Evolutionary conservation across 2,888 invertebrate genomes (phyloP).

Genomic region (Smittia aterrima): DNA sequence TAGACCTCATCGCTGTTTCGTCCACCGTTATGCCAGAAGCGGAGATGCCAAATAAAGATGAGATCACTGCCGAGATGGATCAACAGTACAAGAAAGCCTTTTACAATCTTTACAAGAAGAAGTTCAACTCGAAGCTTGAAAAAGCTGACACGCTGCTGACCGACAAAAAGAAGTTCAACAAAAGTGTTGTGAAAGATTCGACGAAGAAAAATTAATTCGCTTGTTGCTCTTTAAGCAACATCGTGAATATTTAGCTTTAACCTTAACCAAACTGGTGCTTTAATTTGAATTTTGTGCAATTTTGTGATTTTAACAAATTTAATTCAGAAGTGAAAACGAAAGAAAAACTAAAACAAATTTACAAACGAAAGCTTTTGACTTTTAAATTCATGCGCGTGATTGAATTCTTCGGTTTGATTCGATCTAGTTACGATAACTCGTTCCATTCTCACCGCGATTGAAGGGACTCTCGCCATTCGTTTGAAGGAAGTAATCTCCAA

Average conservation of each 20-base stretch:
- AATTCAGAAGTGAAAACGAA: no score
- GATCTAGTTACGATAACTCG: neutral
- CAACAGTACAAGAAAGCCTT: slow-evolving; percentile 36
- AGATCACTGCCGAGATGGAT: slow-evolving; percentile 35
- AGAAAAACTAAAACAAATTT: no score
- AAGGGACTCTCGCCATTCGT: neutral
- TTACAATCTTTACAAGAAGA: slow-evolving; percentile 29
- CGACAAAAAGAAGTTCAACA: slow-evolving; percentile 35
- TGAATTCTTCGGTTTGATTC: no score
- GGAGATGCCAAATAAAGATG: slow-evolving; percentile 33
- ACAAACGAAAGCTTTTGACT: no score
- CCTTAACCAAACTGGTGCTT: no score
- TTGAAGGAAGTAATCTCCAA: slow-evolving; percentile 31
- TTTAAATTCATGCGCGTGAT: no score
- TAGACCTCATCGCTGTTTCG: slow-evolving; percentile 30
- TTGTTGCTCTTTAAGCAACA: no score
- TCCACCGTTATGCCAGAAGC: slow-evolving; percentile 33
- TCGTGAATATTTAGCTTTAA: no score
- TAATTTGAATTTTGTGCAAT: no score
- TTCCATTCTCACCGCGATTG: slow-evolving; percentile 1
- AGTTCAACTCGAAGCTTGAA: slow-evolving; percentile 22
- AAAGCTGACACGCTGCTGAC: slow-evolving; percentile 37
- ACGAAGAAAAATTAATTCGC: slow-evolving; percentile 1
- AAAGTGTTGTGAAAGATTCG: slow-evolving; percentile 9
- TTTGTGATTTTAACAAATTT: no score